These are phyloP conservation scores for Ellobius talpinus DNA, from an alignment of 2,113 vertebrate species.

Conservation along the genomic window DNA sequence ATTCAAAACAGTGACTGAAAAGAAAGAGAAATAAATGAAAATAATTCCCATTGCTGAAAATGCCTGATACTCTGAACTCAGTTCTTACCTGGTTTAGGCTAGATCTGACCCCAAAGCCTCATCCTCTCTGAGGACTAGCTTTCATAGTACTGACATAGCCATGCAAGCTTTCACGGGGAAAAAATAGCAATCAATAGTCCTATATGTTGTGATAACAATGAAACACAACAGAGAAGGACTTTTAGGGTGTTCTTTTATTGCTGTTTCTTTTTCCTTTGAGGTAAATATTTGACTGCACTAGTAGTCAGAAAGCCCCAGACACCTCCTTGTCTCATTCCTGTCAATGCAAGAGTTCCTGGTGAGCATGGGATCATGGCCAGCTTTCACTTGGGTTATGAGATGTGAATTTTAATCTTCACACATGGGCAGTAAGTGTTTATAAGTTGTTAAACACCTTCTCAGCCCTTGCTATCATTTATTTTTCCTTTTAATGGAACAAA, in stretches of 20 bases:
- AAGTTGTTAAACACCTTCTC: no score
- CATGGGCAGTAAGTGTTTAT: not conserved
- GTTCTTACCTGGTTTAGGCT: not conserved
- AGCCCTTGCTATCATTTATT: not conserved
- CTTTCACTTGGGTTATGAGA: not conserved
- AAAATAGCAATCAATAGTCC: not conserved
- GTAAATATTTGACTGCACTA: not conserved
- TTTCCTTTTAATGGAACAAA: not conserved
- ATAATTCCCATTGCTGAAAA: not conserved
- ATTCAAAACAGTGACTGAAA: not conserved
- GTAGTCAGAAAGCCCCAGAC: not conserved
- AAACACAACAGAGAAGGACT: not conserved
- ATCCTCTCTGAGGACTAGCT: not conserved
- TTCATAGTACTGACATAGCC: not conserved
- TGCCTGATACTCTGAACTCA: not conserved
- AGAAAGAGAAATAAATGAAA: not conserved
- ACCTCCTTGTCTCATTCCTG: rapidly evolving
- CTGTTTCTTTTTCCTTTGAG: not conserved
- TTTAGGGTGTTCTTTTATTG: no score
- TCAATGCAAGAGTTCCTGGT: not conserved
- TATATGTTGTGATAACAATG: not conserved
- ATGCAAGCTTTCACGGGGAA: not conserved
- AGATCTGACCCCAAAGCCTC: not conserved
- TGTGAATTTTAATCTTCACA: no score
- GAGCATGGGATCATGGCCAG: no score